Base-by-base conservation (phyloP, 2,797 vertebrate genomes). In the Cuniculus paca region DNA sequence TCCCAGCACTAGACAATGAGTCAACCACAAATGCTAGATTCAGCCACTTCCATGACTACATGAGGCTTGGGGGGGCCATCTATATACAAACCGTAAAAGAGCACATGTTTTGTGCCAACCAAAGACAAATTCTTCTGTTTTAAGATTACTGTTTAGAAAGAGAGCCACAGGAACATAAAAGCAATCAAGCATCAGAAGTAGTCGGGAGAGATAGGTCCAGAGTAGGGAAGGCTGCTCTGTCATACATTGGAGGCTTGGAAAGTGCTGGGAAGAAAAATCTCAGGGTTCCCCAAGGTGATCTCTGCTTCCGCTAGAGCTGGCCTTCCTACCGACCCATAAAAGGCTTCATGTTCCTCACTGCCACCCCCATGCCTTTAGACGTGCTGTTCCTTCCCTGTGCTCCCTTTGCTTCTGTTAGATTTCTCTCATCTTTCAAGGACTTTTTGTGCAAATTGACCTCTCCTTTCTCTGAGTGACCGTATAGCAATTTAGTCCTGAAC, bases 61-160 rank as follows among this genome's bases (percentile, higher is more conserved):
- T n/a, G n/a, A n/a, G n/a, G n/a, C n/a, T n/a, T n/a, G n/a, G n/a
- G n/a, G n/a, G n/a, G n/a, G n/a, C n/a, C n/a, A n/a, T n/a, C n/a
- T n/a, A n/a, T n/a, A n/a, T n/a, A n/a, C n/a, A n/a, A n/a, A n/a
- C n/a, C n/a, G n/a, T n/a, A n/a, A n/a, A n/a, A n/a, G n/a, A n/a
- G n/a, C 39, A 39, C 36, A 10, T 58, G 63, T 48, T 50, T 80
- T 72, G 26, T 65, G 61, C 75, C 48, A 17, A 5, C 31, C 61
- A 48, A 93, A 48, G 85, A 61, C 20, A 45, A 63, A 78, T 28
- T 56, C 56, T 79, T 88, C 42, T 74, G 39, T 61, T 92, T 77
- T 70, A 89, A 39, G 58, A 85, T 39, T 9, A 7, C 26, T n/a
- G 4, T 56, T 45, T 83, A 61, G 50, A 87, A 88, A 63, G 28